Conservation (phyloP, 1,140 invertebrate genomes). For the Pectinophora gossypiella region DNA sequence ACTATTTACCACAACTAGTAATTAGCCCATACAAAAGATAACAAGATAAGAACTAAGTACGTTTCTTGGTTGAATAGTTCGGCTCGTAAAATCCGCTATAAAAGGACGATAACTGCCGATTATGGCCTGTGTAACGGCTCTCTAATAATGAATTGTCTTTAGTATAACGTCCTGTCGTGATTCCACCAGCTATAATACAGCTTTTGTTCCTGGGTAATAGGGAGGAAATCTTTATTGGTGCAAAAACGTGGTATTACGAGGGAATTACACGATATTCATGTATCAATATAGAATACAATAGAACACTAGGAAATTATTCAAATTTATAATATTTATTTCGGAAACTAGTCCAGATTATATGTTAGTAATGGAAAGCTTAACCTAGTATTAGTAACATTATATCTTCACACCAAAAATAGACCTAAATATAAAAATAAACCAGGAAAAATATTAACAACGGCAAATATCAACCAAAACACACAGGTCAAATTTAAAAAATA, state of each 20-base stretch:
- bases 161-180: constrained; percentile 62
- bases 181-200: constrained; percentile 36
- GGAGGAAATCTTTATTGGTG: constrained; percentile 22
- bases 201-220: constrained; percentile 42
- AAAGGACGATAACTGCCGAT: constrained; percentile 71
- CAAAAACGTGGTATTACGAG: neutral
- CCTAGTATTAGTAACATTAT: too few relatives aligned
- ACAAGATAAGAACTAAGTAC: constrained; percentile 49
- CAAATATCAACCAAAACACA: too few relatives aligned
- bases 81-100: constrained; percentile 67
- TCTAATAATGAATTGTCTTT: constrained; percentile 74
- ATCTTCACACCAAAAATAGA: too few relatives aligned
- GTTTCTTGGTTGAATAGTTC: constrained; percentile 67
- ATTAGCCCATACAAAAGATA: constrained; percentile 55
- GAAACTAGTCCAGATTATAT: too few relatives aligned
- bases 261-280: too few relatives aligned
- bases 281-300: too few relatives aligned
- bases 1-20: constrained; percentile 16
- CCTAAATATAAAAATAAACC: too few relatives aligned
- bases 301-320: too few relatives aligned
- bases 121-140: constrained; percentile 57
- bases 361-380: too few relatives aligned
- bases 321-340: too few relatives aligned
- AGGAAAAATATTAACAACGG: too few relatives aligned
- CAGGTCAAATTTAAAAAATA: too few relatives aligned